Conservation (phyloP, 2,113 vertebrate species). For the Callospermophilus lateralis region DNA sequence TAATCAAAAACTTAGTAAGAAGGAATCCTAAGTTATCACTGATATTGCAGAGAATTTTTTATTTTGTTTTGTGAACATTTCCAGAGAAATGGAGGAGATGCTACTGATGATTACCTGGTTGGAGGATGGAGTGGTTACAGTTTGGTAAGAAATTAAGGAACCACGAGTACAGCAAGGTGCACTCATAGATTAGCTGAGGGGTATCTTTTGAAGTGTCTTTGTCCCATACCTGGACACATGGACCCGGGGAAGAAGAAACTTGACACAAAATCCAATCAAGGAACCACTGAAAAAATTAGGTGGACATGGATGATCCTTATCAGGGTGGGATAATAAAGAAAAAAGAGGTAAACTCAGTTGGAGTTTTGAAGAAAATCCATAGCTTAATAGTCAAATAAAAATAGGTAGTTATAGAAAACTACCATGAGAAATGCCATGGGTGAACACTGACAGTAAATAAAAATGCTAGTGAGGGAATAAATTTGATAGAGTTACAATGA, state of each 20-base stretch:
- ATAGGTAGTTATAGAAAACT: neutral
- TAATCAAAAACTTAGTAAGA: neutral
- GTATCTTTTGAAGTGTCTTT: neutral
- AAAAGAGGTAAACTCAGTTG: neutral
- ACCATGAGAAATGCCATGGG: neutral
- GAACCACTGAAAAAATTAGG: neutral
- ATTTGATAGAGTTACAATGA: neutral
- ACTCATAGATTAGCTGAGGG: neutral
- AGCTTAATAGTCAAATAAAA: neutral
- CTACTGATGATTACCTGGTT: neutral
- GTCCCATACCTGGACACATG: neutral
- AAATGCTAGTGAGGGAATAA: neutral
- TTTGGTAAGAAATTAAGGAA: neutral
- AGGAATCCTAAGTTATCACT: neutral
- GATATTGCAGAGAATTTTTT: neutral
- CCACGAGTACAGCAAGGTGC: accelerated
- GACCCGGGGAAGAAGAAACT: accelerated
- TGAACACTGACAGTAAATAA: neutral
- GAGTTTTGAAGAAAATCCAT: neutral
- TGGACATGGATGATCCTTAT: neutral
- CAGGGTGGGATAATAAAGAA: neutral
- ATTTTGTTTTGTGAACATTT: neutral
- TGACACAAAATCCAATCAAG: neutral
- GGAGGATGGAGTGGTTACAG: neutral
- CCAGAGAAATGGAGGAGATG: neutral